These are phyloP conservation scores for Arge pagana DNA, from an alignment of 2,888 invertebrate species.

Conservation along the genomic window DNA sequence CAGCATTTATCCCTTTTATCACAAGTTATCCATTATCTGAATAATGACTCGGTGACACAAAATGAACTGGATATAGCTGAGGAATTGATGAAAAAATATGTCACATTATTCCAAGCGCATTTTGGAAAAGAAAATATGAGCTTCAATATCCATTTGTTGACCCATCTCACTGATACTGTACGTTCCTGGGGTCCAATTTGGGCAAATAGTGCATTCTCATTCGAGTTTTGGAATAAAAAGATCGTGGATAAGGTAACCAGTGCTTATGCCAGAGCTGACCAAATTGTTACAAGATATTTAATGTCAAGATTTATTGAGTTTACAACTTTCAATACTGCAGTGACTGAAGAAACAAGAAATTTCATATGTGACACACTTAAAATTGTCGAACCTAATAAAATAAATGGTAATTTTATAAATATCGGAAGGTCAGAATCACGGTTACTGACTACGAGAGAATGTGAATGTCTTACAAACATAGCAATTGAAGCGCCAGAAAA, in stretches of 20 bases:
- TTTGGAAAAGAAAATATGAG: constrained; percentile 25
- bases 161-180: constrained; percentile 20
- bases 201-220: constrained; percentile 21
- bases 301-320: constrained; percentile 2
- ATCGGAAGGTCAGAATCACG: no score
- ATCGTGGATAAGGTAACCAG: constrained; percentile 6
- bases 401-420: no score
- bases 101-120: not conserved
- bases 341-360: no score
- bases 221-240: constrained; percentile 28
- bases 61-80: not conserved
- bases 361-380: no score
- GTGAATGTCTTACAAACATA: no score
- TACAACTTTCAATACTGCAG: not conserved
- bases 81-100: constrained; percentile 1
- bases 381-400: no score
- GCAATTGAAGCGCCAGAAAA: no score
- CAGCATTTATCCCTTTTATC: constrained; percentile 20
- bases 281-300: not conserved
- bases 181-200: constrained; percentile 26
- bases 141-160: constrained; percentile 27
- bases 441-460: no score
- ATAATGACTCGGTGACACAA: constrained; percentile 14
- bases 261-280: not conserved
- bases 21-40: constrained; percentile 12